Evolutionary conservation across 2,888 invertebrate genomes (phyloP).

Genomic region (Formica aserva): DNA sequence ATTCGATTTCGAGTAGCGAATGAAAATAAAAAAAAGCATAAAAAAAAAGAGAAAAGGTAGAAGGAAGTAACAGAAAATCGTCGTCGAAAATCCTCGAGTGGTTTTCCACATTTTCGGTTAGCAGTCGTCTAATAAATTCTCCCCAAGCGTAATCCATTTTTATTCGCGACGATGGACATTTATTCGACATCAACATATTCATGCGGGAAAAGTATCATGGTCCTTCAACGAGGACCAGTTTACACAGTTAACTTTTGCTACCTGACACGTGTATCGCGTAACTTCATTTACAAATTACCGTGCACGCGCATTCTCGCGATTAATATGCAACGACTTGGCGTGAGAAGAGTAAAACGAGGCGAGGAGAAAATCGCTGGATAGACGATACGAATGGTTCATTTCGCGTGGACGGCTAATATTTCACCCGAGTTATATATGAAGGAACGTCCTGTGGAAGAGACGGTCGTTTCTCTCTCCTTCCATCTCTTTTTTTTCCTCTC

Average conservation of each 20-base stretch:
- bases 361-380: constrained; percentile 61
- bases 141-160: constrained; percentile 19
- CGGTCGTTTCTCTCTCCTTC: constrained; percentile 29
- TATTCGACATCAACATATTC: constrained; percentile 32
- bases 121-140: constrained; percentile 15
- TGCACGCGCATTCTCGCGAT: constrained; percentile 25
- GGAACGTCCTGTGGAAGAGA: constrained; percentile 32
- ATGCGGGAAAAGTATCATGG: constrained; percentile 22
- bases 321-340: constrained; percentile 59
- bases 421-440: constrained; percentile 43
- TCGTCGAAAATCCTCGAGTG: not conserved
- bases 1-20: not conserved
- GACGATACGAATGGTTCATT: constrained; percentile 64
- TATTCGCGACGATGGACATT: constrained; percentile 33
- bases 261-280: not conserved
- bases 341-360: constrained; percentile 42
- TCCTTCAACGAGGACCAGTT: not conserved
- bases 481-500: constrained; percentile 30
- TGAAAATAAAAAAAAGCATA: not conserved
- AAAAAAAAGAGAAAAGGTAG: not conserved
- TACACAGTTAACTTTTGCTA: constrained; percentile 32
- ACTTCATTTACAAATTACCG: constrained; percentile 45
- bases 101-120: not conserved
- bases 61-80: not conserved
- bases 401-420: constrained; percentile 68